A percentile compares a stretch with the other conserved stretches of the same genome.
Conservation (phyloP, 2,797 vertebrate species). For the Gallinago solitaria region DNA sequence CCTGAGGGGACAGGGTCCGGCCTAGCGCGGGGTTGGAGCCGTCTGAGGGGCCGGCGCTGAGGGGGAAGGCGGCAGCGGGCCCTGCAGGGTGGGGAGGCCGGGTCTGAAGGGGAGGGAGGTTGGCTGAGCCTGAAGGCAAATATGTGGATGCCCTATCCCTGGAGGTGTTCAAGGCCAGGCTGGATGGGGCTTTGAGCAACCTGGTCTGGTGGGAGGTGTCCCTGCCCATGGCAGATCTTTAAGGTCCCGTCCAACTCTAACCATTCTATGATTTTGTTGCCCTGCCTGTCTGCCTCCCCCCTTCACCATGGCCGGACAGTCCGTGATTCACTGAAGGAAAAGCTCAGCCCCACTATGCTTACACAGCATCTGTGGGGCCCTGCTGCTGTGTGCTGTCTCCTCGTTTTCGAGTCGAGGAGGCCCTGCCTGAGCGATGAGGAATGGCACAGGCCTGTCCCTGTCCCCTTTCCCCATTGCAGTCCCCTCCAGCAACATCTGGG, state of each 20-base stretch:
- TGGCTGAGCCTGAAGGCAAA: neutral
- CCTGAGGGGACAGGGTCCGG: neutral
- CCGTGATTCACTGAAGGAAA: neutral
- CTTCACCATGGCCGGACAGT: too few relatives aligned
- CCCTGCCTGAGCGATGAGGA: neutral
- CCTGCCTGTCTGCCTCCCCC: neutral
- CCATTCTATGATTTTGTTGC: neutral
- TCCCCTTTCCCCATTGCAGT: neutral
- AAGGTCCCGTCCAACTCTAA: too few relatives aligned
- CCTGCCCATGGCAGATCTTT: too few relatives aligned
- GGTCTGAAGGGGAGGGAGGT: neutral
- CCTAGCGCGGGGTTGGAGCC: neutral
- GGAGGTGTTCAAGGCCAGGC: too few relatives aligned
- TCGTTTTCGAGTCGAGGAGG: neutral
- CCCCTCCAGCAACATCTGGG: neutral
- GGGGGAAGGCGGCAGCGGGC: neutral
- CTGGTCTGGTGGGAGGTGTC: too few relatives aligned
- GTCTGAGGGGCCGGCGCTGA: neutral
- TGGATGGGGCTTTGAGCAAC: too few relatives aligned
- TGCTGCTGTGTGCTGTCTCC: neutral
- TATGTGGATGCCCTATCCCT: neutral
- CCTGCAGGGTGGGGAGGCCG: neutral
- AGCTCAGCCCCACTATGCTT: neutral
- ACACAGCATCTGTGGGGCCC: neutral
- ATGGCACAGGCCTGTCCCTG: accelerated